phyloP scores from a whole-genome alignment of 2,888 invertebrate genomes.

The Tetramorium bicarinatum region DNA sequence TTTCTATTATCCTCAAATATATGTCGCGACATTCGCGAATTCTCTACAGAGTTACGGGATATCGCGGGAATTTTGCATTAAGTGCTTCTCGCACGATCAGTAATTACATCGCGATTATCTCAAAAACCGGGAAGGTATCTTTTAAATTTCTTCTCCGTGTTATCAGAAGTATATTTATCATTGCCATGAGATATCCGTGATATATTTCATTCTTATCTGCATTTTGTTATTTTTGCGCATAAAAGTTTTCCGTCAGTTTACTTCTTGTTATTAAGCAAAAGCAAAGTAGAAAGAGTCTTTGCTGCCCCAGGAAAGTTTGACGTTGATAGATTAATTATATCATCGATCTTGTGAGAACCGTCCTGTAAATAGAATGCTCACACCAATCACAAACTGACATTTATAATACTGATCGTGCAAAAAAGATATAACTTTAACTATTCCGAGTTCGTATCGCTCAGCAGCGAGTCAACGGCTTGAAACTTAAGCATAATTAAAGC shows the following conservation, averaged over 20 bases:
- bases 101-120: constrained; percentile 17
- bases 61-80: not conserved
- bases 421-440: constrained; percentile 18
- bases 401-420: constrained; percentile 31
- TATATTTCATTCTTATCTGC: not conserved
- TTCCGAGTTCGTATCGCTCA: constrained; percentile 2
- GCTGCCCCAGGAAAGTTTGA: constrained; percentile 6
- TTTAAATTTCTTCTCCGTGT: not conserved
- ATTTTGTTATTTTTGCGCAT: not conserved
- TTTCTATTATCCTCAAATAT: constrained; percentile 2
- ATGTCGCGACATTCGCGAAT: not conserved
- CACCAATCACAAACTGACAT: not conserved
- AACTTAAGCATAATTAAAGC: not conserved
- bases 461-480: not conserved
- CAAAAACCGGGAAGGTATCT: not conserved
- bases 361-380: not conserved
- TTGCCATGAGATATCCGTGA: not conserved
- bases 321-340: constrained; percentile 21
- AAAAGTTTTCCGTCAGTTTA: not conserved
- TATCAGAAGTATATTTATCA: constrained; percentile 3
- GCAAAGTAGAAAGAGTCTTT: not conserved
- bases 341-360: not conserved
- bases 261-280: constrained; percentile 24
- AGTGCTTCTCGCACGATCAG: constrained; percentile 18
- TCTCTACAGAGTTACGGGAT: not conserved